A percentile compares a stretch with the other conserved stretches of the same genome.
phyloP scores from a whole-genome alignment of 2,113 vertebrate genomes.

The Halichoerus grypus region DNA sequence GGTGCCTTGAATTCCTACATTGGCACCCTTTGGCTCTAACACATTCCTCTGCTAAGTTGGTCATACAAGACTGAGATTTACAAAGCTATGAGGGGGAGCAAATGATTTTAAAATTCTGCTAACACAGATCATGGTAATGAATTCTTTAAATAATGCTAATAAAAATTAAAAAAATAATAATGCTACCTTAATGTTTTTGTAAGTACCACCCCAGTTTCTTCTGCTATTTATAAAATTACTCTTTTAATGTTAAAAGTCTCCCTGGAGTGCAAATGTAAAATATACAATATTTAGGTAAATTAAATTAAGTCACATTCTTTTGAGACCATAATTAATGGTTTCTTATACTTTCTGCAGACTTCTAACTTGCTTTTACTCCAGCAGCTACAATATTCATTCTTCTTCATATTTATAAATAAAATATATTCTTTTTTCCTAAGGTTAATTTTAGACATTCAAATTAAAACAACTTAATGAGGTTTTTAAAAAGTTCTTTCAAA shows the following conservation, averaged over 20 bases:
- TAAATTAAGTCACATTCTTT: slow-evolving; percentile 18
- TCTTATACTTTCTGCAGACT: neutral
- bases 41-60: neutral
- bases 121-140: neutral
- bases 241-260: slow-evolving; percentile 8
- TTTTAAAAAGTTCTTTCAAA: neutral
- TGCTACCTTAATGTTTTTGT: neutral
- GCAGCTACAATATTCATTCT: neutral
- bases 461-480: slow-evolving; percentile 17
- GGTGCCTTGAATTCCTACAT: neutral
- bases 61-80: neutral
- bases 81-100: neutral
- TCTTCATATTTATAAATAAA: slow-evolving; percentile 50
- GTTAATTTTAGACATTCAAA: slow-evolving; percentile 47
- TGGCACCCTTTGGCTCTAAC: neutral
- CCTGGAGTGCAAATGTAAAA: neutral
- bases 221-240: slow-evolving; percentile 1
- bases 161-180: slow-evolving; percentile 15
- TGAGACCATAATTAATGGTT: neutral
- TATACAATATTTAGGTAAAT: slow-evolving; percentile 39
- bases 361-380: slow-evolving; percentile 17
- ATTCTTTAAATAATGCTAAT: neutral
- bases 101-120: neutral
- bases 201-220: neutral
- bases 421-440: neutral